Evolutionary conservation across 2,113 vertebrate species (phyloP).

Genomic region (Riparia riparia): DNA sequence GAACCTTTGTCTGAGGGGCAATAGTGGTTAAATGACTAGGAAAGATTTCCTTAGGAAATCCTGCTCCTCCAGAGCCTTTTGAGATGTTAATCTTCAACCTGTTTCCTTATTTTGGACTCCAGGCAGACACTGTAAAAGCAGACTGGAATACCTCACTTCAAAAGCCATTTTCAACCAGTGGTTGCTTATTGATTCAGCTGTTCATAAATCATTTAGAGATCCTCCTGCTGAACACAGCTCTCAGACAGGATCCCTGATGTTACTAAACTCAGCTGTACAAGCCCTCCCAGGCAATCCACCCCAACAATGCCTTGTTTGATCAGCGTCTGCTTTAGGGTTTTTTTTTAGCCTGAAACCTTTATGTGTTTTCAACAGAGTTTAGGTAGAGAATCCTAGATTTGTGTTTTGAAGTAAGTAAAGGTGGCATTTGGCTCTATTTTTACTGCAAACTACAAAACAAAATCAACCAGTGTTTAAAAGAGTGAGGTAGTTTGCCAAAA

Average conservation of each 20-base stretch:
- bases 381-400: neutral
- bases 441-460: neutral
- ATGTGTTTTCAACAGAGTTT: conserved; percentile 27
- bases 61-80: neutral
- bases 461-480: neutral
- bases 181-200: conserved; percentile 65
- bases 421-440: neutral
- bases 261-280: conserved; percentile 43
- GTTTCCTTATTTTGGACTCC: conserved; percentile 49
- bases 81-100: conserved; percentile 50
- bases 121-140: neutral
- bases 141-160: conserved; percentile 48
- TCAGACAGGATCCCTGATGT: conserved; percentile 54
- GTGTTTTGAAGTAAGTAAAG: neutral
- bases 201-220: conserved; percentile 74
- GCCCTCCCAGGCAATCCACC: conserved; percentile 42
- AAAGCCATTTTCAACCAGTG: conserved; percentile 59
- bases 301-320: conserved; percentile 57
- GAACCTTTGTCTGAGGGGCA: conserved; percentile 17
- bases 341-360: conserved; percentile 20
- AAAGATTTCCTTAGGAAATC: conserved; percentile 46
- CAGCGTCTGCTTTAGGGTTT: conserved; percentile 10
- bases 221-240: conserved; percentile 52
- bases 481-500: neutral
- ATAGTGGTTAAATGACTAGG: conserved; percentile 4